Evolutionary conservation across 1,140 invertebrate species (phyloP).

Genomic region (Neoseiulus cucumeris): DNA sequence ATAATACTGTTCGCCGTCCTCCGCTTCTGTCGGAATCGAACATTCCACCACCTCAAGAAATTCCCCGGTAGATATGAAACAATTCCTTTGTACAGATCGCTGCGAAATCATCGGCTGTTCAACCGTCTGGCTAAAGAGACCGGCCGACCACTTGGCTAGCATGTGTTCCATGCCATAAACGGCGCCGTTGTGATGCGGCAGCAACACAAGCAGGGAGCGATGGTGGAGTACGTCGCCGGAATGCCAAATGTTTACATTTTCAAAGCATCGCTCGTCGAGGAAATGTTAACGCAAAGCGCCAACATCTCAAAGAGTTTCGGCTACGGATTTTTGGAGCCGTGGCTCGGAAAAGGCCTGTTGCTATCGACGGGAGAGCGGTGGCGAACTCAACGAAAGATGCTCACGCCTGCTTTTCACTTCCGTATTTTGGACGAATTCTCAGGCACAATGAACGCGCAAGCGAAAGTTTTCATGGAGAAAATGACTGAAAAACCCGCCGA

Average conservation of each 20-base stretch:
- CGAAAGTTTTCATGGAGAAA: slow-evolving; percentile 40
- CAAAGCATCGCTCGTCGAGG: too few relatives aligned
- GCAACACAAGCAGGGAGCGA: not conserved
- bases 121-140: not conserved
- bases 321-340: slow-evolving; percentile 43
- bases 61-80: not conserved
- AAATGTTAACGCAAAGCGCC: slow-evolving; percentile 40
- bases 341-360: slow-evolving; percentile 40
- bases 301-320: slow-evolving; percentile 42
- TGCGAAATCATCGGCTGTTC: not conserved
- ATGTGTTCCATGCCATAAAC: not conserved
- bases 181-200: not conserved
- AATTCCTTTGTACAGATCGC: not conserved
- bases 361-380: slow-evolving; percentile 45
- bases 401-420: slow-evolving; percentile 79
- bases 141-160: not conserved
- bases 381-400: slow-evolving; percentile 52
- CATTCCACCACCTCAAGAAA: not conserved
- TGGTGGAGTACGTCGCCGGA: not conserved
- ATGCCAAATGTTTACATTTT: too few relatives aligned
- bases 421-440: too few relatives aligned
- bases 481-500: slow-evolving; percentile 25
- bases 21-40: not conserved
- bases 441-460: slow-evolving; percentile 55
- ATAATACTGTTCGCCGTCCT: too few relatives aligned